Base-by-base conservation (phyloP, 2,888 invertebrate genomes). In the Oscheius sp. region DNA sequence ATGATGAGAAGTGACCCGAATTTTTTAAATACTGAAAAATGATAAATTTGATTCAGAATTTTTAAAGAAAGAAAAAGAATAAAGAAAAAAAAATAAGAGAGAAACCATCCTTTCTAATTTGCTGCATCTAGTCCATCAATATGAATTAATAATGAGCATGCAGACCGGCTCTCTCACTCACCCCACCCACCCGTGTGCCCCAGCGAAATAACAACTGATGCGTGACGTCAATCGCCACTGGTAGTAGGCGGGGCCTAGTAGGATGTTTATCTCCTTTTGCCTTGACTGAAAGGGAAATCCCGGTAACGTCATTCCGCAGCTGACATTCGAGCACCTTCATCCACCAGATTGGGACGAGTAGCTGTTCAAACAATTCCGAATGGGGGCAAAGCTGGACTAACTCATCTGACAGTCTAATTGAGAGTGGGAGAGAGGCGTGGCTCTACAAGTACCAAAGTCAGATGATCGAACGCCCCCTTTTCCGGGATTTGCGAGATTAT, bases 1-100 rank as follows among this genome's bases (percentile, higher is more conserved):
- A 76, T 76, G 68, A 65, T 73, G 53, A 61, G 42, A n/a, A n/a
- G n/a, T 31, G 73, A 73, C 76, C 76, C 76, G 74, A 69, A 68
- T 57, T 67, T 69, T 66, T 76, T 76, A 72, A 76, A 76, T 74
- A 76, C 76, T 76, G 29, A 48, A 61, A 58, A n/a, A 52, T 45
- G 20, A 25, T 27, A 6, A 33, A 6, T 31, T 12, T 20, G 20
- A 31, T 17, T 45, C 10, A 20, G 27, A n/a, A 46, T 15, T 17
- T 2, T 27, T 29, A 1, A 46, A 46, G 33, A 46, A 17, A 33
- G 6, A 63, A 45, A 5, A 45, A 6, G 17, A 1, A 45, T n/a
- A 23, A 3, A 12, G 23, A 5, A 25, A 25, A 25, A 48, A 10
- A 1, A 45, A 25, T 48, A 3, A 12, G 23, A 5, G 20, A 25